phyloP scores from a whole-genome alignment of 2,888 invertebrate species.

The Temnothorax ravouxi region DNA sequence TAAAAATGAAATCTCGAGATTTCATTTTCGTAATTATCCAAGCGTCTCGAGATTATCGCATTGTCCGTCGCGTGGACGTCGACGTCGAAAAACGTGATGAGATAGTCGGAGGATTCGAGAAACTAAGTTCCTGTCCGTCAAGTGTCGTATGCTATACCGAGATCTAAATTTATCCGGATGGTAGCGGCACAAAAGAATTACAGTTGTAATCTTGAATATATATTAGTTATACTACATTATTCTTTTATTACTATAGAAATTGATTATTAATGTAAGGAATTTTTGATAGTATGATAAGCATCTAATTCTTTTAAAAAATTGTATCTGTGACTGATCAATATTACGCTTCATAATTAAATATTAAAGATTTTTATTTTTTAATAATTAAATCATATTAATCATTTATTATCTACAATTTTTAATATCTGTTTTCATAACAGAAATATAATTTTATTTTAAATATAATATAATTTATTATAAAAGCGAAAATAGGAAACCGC shows the following conservation, averaged over 20 bases:
- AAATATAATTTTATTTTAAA: not conserved
- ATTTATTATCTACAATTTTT: not conserved
- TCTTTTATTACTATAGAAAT: not conserved
- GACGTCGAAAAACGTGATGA: slow-evolving; percentile 19
- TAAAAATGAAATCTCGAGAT: slow-evolving; percentile 20
- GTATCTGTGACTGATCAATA: not conserved
- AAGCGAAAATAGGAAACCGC: not conserved
- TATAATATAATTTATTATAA: slow-evolving; percentile 1
- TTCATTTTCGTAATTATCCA: slow-evolving; percentile 1
- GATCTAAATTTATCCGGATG: not conserved
- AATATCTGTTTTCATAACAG: not conserved
- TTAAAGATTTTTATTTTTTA: not conserved
- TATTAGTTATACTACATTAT: not conserved
- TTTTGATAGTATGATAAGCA: not conserved
- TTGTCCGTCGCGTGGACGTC: not conserved
- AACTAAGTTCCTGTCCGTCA: slow-evolving; percentile 25
- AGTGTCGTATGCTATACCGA: not conserved
- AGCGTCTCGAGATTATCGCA: not conserved
- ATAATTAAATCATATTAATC: not conserved
- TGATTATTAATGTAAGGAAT: not conserved
- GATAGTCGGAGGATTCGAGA: not conserved
- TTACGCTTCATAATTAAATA: not conserved
- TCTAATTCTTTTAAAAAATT: not conserved
- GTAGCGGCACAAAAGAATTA: not conserved
- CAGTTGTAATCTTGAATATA: not conserved